Evolutionary conservation across 2,797 vertebrate genomes (phyloP), one percentile per base, ranked within the genome.

Genomic region (Nannoperca australis): DNA sequence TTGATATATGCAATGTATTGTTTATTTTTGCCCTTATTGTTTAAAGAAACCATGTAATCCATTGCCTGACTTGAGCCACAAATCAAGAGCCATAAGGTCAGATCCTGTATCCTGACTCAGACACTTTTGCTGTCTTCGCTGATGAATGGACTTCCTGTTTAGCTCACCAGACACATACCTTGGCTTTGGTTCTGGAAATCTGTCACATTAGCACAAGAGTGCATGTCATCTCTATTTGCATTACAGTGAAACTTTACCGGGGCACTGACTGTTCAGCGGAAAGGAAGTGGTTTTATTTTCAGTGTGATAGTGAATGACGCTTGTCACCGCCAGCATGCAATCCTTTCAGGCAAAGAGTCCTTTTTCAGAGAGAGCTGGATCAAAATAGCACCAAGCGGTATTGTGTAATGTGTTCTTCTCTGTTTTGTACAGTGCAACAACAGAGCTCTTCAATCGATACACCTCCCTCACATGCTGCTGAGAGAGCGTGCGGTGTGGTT

Each of bases 321-420:
- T 69, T 68, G 74, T 88, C 85, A 79, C 59, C 5, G 54, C 53
- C 76, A 54, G 76, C 71, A 77, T 32, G 32, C 30, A 77, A 88
- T 74, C 42, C 84, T 78, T 78, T 84, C 63, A 84, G 69, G 78
- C 79, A 74, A 85, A 84, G 69, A 40, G 62, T 61, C 66, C 72
- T 65, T 11, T 81, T 86, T 64, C 76, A 83, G 72, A 78, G 76
- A 78, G 84, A 80, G 81, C 17, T 47, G 68, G 77, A 89, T 93
- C 70, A 91, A 94, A 95, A 95, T 94, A 93, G 92, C 90, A 88
- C 83, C 63, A 30, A 81, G 80, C 69, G 2, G 59, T 71, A 90
- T 95, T 94, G 93, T 94, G 92, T 95, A 95, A 93, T 90, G 88
- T 82, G 90, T 88, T 89, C 86, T 78, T 88, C 81, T 89, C 78